A percentile compares a stretch with the other conserved stretches of the same genome.
Conservation (phyloP, 2,113 vertebrate species). For the Fulica atra region DNA sequence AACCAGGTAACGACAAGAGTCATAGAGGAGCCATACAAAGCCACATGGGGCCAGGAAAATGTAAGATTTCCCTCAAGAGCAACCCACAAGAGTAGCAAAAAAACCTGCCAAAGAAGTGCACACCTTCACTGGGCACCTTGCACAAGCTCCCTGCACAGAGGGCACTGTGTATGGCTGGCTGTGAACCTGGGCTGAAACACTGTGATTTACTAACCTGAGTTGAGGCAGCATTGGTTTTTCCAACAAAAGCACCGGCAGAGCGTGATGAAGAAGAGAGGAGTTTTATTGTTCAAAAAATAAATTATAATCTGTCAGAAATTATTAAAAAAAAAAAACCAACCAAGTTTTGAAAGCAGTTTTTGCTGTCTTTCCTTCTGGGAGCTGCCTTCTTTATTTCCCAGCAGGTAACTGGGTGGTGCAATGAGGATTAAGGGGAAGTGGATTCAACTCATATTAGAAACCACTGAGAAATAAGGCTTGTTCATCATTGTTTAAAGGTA, state of each 20-base stretch:
- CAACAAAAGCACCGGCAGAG: not conserved
- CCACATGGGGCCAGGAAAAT: not conserved
- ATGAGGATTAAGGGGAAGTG: constrained; percentile 10
- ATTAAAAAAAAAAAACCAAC: not conserved
- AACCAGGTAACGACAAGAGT: not conserved
- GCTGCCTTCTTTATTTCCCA: not conserved
- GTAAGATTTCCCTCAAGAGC: not conserved
- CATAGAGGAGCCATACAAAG: not conserved
- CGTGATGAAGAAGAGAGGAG: not conserved
- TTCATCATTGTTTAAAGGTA: not conserved
- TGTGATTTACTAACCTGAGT: not conserved
- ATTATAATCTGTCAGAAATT: not conserved
- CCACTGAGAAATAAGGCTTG: not conserved
- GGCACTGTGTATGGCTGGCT: not conserved
- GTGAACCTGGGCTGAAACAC: not conserved
- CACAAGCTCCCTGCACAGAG: not conserved
- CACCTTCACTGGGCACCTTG: not conserved
- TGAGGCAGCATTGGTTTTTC: not conserved
- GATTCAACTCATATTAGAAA: not conserved
- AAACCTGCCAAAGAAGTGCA: not conserved
- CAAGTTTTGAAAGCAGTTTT: not conserved
- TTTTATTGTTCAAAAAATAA: not conserved
- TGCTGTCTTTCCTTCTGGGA: not conserved
- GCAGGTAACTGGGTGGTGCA: not conserved
- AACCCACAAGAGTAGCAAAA: not conserved